phyloP scores from a whole-genome alignment of 2,888 invertebrate genomes.

The Andrena dorsata region DNA sequence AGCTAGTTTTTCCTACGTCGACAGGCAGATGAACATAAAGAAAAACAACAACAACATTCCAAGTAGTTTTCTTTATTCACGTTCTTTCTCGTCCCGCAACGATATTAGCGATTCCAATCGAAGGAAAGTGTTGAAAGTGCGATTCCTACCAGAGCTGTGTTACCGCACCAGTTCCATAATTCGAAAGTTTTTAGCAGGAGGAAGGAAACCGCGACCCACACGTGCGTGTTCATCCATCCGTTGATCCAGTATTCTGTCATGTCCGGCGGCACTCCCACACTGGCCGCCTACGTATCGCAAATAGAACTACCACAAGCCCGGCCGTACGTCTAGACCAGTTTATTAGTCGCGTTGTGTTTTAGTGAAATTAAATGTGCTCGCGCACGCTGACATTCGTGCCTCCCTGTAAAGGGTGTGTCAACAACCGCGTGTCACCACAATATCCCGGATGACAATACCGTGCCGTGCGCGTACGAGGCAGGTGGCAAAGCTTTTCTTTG shows the following conservation, averaged over 20 bases:
- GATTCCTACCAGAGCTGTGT: background rate
- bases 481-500: background rate
- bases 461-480: background rate
- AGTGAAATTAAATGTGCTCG: slow-evolving; percentile 69
- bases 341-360: slow-evolving; percentile 71
- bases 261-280: slow-evolving; percentile 76
- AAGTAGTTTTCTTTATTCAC: background rate
- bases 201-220: slow-evolving; percentile 67
- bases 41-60: background rate
- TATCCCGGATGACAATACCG: slow-evolving; percentile 15
- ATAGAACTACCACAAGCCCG: slow-evolving; percentile 64
- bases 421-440: slow-evolving; percentile 35
- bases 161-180: slow-evolving; percentile 47
- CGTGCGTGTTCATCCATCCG: slow-evolving; percentile 59
- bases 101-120: too few relatives aligned
- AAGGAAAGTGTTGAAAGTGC: background rate
- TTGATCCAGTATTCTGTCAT: slow-evolving; percentile 61
- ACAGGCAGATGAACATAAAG: background rate
- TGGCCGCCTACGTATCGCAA: slow-evolving; percentile 69
- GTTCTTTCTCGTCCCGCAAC: background rate
- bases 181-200: slow-evolving; percentile 34
- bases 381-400: slow-evolving; percentile 40
- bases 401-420: slow-evolving; percentile 48
- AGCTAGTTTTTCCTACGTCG: slow-evolving; percentile 8
- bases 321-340: slow-evolving; percentile 70